These are phyloP conservation scores for Trichonephila clavata DNA, from an alignment of 1,140 invertebrate species.

Conservation along the genomic window DNA sequence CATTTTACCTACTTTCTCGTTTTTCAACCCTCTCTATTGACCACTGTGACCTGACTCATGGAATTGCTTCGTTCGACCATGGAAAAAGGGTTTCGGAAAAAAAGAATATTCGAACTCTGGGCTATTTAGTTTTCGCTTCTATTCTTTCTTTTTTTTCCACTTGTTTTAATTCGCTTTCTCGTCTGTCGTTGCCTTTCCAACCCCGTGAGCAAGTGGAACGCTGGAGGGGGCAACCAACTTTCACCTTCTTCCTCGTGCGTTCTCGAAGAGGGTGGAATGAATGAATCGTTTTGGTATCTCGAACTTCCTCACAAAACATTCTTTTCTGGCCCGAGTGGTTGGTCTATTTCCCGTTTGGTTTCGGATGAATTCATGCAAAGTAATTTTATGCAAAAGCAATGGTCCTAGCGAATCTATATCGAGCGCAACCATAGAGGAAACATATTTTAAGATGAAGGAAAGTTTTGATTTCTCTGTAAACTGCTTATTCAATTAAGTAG, in stretches of 20 bases:
- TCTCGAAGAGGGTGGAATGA: not conserved
- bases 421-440: not conserved
- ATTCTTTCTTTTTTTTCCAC: not conserved
- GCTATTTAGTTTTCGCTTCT: not conserved
- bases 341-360: not conserved
- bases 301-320: not conserved
- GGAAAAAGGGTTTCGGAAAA: conserved; percentile 27
- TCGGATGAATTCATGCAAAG: not conserved
- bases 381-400: not conserved
- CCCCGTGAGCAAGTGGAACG: conserved; percentile 49
- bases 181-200: conserved; percentile 29
- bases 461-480: not conserved
- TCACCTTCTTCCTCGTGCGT: conserved; percentile 2
- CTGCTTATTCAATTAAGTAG: too few species aligned
- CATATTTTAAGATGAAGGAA: not conserved
- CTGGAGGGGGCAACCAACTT: conserved; percentile 48
- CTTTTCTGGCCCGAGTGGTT: not conserved
- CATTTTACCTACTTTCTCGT: conserved; percentile 39
- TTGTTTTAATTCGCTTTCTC: not conserved
- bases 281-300: not conserved
- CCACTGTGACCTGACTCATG: conserved; percentile 22
- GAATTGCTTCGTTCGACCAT: conserved; percentile 20
- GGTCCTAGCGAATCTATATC: not conserved
- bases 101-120: not conserved
- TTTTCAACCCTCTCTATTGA: not conserved